Evolutionary conservation across 2,113 vertebrate genomes (phyloP).

Genomic region (Nothocercus nigrocapillus): DNA sequence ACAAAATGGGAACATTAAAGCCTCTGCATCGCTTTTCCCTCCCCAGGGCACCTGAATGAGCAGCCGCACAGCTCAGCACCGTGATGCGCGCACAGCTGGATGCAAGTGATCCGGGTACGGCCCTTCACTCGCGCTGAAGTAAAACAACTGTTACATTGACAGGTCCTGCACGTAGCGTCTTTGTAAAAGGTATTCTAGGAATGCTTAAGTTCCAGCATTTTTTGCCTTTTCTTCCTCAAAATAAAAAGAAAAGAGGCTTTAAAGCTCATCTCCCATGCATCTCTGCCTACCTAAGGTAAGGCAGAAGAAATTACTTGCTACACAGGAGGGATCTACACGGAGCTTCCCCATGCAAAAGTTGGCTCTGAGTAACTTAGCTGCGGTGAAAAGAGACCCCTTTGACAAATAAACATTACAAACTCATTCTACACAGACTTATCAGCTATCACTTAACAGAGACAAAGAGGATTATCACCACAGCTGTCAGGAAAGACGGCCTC

Average conservation of each 20-base stretch:
- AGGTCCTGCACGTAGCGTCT: not conserved
- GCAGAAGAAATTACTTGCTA: not conserved
- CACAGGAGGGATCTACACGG: not conserved
- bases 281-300: not conserved
- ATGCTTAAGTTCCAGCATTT: not conserved
- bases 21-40: not conserved
- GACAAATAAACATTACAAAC: constrained; percentile 67
- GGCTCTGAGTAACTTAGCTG: not conserved
- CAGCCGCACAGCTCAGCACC: not conserved
- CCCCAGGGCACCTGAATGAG: rapidly evolving
- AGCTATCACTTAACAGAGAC: constrained; percentile 66
- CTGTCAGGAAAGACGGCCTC: constrained; percentile 45
- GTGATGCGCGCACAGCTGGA: not conserved
- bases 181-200: constrained; percentile 34
- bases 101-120: not conserved
- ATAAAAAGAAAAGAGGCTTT: not conserved
- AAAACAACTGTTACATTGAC: not conserved
- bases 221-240: not conserved
- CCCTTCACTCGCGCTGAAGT: not conserved
- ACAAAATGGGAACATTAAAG: not conserved
- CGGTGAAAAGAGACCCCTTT: constrained; percentile 4
- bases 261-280: not conserved
- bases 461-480: constrained; percentile 76
- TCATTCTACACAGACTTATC: constrained; percentile 65
- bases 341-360: not conserved